Evolutionary conservation across 2,113 vertebrate genomes (phyloP).

Genomic region (Limanda limanda): DNA sequence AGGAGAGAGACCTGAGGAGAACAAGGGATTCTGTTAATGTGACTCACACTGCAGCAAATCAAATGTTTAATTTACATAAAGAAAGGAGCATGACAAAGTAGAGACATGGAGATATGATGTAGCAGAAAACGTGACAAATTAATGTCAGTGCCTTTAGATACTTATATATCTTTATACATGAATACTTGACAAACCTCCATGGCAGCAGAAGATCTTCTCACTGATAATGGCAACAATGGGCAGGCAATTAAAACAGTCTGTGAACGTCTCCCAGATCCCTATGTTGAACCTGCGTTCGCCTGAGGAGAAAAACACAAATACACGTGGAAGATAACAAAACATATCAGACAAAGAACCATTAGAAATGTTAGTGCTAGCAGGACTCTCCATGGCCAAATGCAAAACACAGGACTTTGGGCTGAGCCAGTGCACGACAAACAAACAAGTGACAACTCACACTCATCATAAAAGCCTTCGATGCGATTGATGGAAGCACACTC

Average conservation of each 20-base stretch:
- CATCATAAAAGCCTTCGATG: constrained; percentile 97
- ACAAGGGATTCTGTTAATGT: background rate
- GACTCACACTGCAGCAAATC: too few relatives aligned
- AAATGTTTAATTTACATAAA: too few relatives aligned
- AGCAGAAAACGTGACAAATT: too few relatives aligned
- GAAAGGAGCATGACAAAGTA: too few relatives aligned
- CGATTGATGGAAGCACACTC: constrained; percentile 97
- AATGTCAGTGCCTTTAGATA: too few relatives aligned
- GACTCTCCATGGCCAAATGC: too few relatives aligned
- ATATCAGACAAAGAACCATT: background rate
- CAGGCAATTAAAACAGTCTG: constrained; percentile 97
- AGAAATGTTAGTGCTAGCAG: too few relatives aligned
- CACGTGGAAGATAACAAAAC: background rate
- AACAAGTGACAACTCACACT: constrained; percentile 85
- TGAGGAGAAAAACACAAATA: constrained; percentile 53
- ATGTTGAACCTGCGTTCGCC: constrained; percentile 97
- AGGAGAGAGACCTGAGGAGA: constrained; percentile 88
- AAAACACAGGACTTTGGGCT: too few relatives aligned
- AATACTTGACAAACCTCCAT: constrained; percentile 86
- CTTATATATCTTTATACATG: too few relatives aligned
- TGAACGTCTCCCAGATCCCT: constrained; percentile 97
- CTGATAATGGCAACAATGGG: constrained; percentile 96
- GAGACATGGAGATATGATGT: too few relatives aligned
- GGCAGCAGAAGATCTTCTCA: constrained; percentile 98
- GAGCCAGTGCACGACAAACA: background rate